These are phyloP conservation scores for Melieria crassipennis DNA, from an alignment of 2,888 invertebrate genomes.

Conservation along the genomic window DNA sequence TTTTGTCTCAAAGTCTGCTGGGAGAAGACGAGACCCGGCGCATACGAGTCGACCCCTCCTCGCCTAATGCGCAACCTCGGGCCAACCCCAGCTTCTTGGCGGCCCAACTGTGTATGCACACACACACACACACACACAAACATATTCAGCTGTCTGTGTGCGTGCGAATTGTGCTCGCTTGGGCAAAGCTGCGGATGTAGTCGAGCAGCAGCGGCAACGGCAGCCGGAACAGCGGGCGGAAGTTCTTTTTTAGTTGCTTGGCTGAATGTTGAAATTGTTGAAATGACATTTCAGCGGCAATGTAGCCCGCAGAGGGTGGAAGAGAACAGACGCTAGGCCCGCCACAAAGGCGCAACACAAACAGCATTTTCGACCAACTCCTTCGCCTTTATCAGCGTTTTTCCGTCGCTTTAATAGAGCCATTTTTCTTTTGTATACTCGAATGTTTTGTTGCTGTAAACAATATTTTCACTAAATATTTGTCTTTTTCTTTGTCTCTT, in stretches of 20 bases:
- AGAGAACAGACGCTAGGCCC: background rate
- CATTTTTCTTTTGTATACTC: background rate
- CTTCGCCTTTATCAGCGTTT: background rate
- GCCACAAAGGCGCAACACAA: background rate
- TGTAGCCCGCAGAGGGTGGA: background rate
- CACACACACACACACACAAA: background rate
- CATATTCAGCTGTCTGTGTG: background rate
- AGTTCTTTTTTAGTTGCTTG: conserved; percentile 13
- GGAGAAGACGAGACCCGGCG: background rate
- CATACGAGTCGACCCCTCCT: no score
- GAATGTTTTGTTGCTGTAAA: background rate
- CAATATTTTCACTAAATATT: conserved; percentile 3
- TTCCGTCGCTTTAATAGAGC: background rate
- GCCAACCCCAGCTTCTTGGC: no score
- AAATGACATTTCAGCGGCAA: background rate
- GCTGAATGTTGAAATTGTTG: background rate
- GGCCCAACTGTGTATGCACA: no score
- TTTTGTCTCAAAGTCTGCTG: conserved; percentile 22
- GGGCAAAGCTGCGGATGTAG: no score
- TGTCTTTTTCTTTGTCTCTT: conserved; percentile 18
- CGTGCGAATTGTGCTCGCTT: no score
- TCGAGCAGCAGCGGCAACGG: conserved; percentile 20
- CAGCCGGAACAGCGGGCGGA: conserved; percentile 29
- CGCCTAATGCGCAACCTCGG: no score
- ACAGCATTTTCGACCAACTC: background rate